A percentile compares a stretch with the other conserved stretches of the same genome.
phyloP scores from a whole-genome alignment of 2,888 invertebrate genomes.

The Pseudococcus jackbeardsleyi region DNA sequence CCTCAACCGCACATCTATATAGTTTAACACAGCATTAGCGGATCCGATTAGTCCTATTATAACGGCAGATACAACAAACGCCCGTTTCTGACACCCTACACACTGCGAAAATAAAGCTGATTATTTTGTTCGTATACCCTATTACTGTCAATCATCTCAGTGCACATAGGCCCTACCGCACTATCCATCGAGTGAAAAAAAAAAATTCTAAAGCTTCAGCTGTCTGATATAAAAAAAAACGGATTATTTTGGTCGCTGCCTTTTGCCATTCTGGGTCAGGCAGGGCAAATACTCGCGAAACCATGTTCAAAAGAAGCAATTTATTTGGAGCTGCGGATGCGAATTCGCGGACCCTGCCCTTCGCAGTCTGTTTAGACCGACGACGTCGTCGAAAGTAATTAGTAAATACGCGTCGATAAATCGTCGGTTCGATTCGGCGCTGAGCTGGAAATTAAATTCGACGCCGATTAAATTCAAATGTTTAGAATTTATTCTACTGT shows the following conservation, averaged over 20 bases:
- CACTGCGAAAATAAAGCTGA: constrained; percentile 57
- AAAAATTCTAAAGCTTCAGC: constrained; percentile 53
- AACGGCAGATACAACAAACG: constrained; percentile 41
- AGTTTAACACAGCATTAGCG: constrained; percentile 57
- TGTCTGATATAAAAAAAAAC: constrained; percentile 52
- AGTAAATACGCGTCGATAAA: constrained; percentile 28
- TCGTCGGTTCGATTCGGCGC: background rate
- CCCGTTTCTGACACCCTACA: constrained; percentile 56
- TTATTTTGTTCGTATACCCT: constrained; percentile 63
- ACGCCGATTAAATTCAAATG: background rate
- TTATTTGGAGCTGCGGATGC: background rate
- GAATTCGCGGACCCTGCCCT: background rate
- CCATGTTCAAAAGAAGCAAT: constrained; percentile 26
- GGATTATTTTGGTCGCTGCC: constrained; percentile 57
- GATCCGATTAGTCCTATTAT: constrained; percentile 60
- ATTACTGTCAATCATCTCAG: constrained; percentile 61
- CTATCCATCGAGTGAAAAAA: background rate
- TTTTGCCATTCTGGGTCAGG: background rate
- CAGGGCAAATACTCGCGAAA: background rate
- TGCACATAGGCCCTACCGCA: no score
- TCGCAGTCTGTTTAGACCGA: background rate
- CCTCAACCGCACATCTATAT: constrained; percentile 44
- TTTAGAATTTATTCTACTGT: constrained; percentile 14
- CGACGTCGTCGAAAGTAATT: background rate
- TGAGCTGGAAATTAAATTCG: background rate